A percentile compares a stretch with the other conserved stretches of the same genome.
Conservation (phyloP, 2,113 vertebrate genomes). For the Phrynocephalus versicolor region DNA sequence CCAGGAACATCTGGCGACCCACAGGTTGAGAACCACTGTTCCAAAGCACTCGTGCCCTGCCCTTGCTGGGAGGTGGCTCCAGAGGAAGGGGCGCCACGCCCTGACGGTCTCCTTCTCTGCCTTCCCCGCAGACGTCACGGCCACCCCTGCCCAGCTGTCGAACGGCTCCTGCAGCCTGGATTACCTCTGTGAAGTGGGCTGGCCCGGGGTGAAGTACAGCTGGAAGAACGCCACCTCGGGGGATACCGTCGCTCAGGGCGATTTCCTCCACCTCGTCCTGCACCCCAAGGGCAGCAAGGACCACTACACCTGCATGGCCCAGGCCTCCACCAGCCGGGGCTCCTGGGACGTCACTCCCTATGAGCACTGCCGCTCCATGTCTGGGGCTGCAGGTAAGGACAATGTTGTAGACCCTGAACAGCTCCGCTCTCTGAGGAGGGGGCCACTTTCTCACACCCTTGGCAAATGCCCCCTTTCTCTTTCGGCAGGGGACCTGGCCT, state of each 20-base stretch:
- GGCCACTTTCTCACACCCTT: too few species aligned
- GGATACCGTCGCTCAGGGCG: accelerated
- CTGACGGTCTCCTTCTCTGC: not conserved
- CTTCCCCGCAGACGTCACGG: not conserved
- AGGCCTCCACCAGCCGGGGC: not conserved
- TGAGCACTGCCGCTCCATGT: accelerated
- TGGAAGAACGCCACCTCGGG: not conserved
- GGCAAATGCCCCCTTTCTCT: too few species aligned
- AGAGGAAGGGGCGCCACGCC: too few species aligned
- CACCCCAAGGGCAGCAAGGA: too few species aligned
- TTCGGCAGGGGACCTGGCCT: too few species aligned
- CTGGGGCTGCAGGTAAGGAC: not conserved
- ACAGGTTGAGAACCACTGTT: too few species aligned
- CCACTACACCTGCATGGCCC: not conserved
- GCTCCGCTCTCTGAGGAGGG: not conserved
- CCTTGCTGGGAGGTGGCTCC: too few species aligned
- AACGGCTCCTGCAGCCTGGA: not conserved
- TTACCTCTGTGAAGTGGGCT: not conserved
- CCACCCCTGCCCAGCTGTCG: accelerated
- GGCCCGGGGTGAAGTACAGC: not conserved
- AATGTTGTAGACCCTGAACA: too few species aligned
- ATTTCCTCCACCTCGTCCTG: not conserved
- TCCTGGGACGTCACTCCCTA: not conserved
- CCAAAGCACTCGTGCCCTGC: not conserved
- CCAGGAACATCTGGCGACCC: too few species aligned